phyloP scores from a whole-genome alignment of 2,888 invertebrate species.

The Brachynemurus nebulosus region DNA sequence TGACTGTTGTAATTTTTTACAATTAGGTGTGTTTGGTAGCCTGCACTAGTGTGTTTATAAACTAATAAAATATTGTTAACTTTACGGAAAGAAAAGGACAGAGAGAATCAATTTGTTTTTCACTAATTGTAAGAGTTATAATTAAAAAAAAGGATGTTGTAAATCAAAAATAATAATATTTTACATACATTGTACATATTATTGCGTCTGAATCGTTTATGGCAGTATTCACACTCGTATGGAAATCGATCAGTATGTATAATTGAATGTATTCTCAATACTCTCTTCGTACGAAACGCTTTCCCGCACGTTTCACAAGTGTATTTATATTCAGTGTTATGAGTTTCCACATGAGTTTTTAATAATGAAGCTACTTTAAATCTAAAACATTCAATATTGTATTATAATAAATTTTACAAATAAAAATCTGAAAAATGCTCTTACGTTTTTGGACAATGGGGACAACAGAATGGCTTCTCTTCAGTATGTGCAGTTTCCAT shows the following conservation, averaged over 20 bases:
- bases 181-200: conserved; percentile 51
- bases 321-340: background rate
- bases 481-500: background rate
- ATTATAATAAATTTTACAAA: too few species aligned
- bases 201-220: conserved; percentile 60
- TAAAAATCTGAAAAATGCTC: too few species aligned
- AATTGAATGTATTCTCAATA: background rate
- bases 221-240: conserved; percentile 59
- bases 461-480: background rate
- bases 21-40: too few species aligned
- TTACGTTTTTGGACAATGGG: background rate
- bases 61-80: too few species aligned
- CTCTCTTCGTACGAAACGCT: background rate
- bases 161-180: too few species aligned
- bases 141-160: too few species aligned
- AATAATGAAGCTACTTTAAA: background rate
- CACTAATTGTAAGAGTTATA: too few species aligned
- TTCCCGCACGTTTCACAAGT: background rate
- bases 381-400: too few species aligned
- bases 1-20: too few species aligned
- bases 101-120: too few species aligned
- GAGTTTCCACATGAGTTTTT: background rate
- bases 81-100: too few species aligned
- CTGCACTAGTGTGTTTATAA: too few species aligned
- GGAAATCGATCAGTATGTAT: conserved; percentile 60